Base-by-base conservation (phyloP, 2,888 invertebrate species). In the Eurytoma adleriae region DNA sequence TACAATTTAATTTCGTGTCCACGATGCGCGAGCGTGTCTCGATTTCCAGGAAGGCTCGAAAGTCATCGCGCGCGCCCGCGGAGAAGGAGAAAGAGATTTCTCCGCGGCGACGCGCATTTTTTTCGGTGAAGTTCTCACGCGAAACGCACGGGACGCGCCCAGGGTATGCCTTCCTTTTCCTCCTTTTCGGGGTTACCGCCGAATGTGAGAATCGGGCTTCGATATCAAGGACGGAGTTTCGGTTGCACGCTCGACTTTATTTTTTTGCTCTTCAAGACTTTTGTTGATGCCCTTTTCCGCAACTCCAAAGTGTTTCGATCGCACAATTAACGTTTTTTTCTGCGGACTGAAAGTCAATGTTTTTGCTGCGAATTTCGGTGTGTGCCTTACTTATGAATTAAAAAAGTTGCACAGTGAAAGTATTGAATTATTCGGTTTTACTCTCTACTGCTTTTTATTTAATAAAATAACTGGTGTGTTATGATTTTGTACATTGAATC, bases 1-100 rank as follows among this genome's bases (percentile, higher is more conserved):
- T 75, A 75, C 75, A 68, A 77, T 77, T 77, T 70, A 77, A 70
- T 77, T 76, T 77, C 75, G 59, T 76, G 68, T 68, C 75, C 72
- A 56, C 13, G 40, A 30, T 13, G 16, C 10, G 48, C 54, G 16
- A 5, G 30, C 20, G 66, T 14, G n/a, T 16, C 30, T 62, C 73
- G 64, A 75, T 68, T 75, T 75, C 75, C 75, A 75, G 66, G 75
- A 75, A 75, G 75, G 52, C 75, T 75, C 75, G 76, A 77, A 77
- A 77, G 70, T 54, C 48, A 70, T 70, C 64, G 69, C 61, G n/a
- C 70, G 64, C 24, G 68, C 68, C 20, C 54, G 61, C 5, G 14
- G 48, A 30, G 40, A 64, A 56, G 57, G 66, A 56, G 64, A 73
- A 66, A 56, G 68, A 68, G 52, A 61, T 68, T 75, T 68, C 61